Conservation (phyloP, 2,888 invertebrate species). For the Clivina fossor region DNA sequence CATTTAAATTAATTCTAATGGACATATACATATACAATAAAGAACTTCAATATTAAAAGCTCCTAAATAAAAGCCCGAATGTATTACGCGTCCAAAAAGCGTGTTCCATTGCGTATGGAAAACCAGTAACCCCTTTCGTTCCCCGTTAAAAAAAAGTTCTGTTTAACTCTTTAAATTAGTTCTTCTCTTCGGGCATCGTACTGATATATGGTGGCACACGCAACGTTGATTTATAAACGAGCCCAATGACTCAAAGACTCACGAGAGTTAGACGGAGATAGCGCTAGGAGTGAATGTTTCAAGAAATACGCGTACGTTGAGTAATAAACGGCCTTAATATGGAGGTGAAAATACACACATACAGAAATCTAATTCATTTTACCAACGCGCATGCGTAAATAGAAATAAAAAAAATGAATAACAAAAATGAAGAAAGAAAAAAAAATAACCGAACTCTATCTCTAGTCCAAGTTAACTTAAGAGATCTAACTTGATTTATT, state of each 20-base stretch:
- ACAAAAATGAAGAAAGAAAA: conserved; percentile 4
- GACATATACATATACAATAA: no score
- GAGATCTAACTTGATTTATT: conserved; percentile 18
- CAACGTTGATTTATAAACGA: conserved; percentile 32
- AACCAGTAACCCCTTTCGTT: no score
- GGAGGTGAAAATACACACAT: conserved; percentile 35
- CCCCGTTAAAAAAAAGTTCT: no score
- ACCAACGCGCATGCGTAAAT: conserved; percentile 17
- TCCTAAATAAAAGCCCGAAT: no score
- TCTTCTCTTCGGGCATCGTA: conserved; percentile 25
- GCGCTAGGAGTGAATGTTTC: no score
- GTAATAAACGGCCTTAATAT: conserved; percentile 34
- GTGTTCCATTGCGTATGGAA: no score
- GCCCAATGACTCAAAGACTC: conserved; percentile 22
- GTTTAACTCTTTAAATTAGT: conserved; percentile 31
- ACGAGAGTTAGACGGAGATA: no score
- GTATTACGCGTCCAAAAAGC: no score
- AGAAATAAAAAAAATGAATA: not conserved
- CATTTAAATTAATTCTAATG: no score
- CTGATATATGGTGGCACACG: conserved; percentile 32
- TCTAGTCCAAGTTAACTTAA: no score
- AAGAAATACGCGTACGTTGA: conserved; percentile 33
- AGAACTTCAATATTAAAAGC: no score
- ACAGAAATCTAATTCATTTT: conserved; percentile 34
- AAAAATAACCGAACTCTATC: conserved; percentile 8